phyloP scores from a whole-genome alignment of 1,140 invertebrate genomes.

The Hypsibius dujardini region DNA sequence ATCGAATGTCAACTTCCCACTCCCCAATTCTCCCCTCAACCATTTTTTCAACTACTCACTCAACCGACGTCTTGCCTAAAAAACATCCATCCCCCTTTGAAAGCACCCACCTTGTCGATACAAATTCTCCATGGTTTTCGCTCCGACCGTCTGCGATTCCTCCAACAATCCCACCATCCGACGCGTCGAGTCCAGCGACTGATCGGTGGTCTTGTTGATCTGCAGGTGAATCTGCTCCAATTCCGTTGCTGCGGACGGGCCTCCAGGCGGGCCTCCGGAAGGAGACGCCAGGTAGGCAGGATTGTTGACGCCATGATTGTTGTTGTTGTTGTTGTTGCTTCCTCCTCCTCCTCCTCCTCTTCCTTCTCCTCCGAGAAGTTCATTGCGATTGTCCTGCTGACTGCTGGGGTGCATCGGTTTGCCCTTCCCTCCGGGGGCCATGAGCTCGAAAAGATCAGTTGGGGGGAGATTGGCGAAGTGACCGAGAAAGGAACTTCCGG shows the following conservation, averaged over 20 bases:
- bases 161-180: slow-evolving; percentile 13
- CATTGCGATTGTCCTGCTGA: background rate
- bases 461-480: too few species aligned
- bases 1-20: background rate
- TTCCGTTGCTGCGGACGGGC: background rate
- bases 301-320: slow-evolving; percentile 11
- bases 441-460: too few species aligned
- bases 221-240: slow-evolving; percentile 30
- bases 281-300: background rate
- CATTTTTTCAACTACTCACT: background rate
- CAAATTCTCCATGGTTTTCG: slow-evolving; percentile 11
- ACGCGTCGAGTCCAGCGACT: slow-evolving; percentile 20
- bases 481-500: too few species aligned
- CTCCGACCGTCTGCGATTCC: slow-evolving; percentile 3
- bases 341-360: too few species aligned
- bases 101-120: background rate
- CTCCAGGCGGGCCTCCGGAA: background rate
- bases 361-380: background rate
- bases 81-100: background rate
- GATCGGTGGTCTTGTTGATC: slow-evolving; percentile 30
- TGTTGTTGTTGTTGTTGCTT: background rate
- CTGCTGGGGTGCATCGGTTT: background rate
- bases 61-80: background rate
- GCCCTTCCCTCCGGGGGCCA: too few species aligned
- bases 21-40: background rate